Evolutionary conservation across 2,113 vertebrate genomes (phyloP), one percentile per base, ranked within the genome.

Genomic region (Parus major): DNA sequence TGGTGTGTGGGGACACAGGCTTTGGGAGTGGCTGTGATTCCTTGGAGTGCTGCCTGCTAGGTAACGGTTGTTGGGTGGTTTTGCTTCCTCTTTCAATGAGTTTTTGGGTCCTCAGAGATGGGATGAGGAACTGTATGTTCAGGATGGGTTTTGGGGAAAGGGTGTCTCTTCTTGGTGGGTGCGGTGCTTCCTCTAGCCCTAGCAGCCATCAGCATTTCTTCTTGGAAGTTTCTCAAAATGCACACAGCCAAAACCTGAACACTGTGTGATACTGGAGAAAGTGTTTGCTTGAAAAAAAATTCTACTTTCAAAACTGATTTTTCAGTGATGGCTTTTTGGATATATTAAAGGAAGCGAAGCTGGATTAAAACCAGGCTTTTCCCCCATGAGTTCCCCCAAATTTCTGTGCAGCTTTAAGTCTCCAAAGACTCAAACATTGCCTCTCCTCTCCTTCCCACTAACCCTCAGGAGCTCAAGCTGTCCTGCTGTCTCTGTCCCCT

Each of bases 31-130:
- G 36, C 63, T 79, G 21, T 4, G 28, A 31, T 73, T 83, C 23
- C 79, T 47, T 3, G 3, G 22, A 25, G 50, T 47, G 42, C 71
- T 3, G 31, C 12, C n/a, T 80, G 55, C 81, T 91, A 24, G 33
- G 57, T 91, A 55, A 78, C 0, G 1, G 35, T 69, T 61, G 46
- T 52, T 87, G 57, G 36, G 50, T 78, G 72, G 47, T 83, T 94
- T 95, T 77, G 12, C 59, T 90, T 93, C 91, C 57, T 87, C 86
- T n/a, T 93, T 68, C 61, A 83, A 39, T 81, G 79, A 73, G 47
- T 81, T 47, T 94, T 83, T 22, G 24, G 21, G 29, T 39, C 56
- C 36, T 78, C 4, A 0, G 60, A 68, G 72, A 68, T 7, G 5
- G 41, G 44, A 59, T 93, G 68, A 76, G 59, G 64, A 95, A 63